phyloP scores from a whole-genome alignment of 2,797 vertebrate genomes.

The Diceros bicornis region DNA sequence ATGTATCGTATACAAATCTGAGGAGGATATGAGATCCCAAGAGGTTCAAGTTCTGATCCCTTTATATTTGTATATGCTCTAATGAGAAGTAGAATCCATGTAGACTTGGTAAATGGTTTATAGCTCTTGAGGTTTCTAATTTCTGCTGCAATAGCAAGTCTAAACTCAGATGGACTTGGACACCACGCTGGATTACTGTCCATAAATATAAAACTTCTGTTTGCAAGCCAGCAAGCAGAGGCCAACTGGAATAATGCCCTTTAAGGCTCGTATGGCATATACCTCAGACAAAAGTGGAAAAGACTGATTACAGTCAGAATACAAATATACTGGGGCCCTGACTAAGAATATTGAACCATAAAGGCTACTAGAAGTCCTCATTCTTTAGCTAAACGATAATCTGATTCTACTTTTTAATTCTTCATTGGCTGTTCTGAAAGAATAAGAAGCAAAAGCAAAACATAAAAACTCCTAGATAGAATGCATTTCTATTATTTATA shows the following conservation, averaged over 20 bases:
- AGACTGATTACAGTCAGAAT: background rate
- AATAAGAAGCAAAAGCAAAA: slow-evolving; percentile 15
- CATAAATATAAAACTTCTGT: slow-evolving; percentile 61
- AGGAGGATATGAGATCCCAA: background rate
- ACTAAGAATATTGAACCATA: background rate
- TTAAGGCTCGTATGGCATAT: background rate
- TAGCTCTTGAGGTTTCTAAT: slow-evolving; percentile 25
- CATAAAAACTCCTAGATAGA: background rate
- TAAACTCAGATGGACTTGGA: slow-evolving; percentile 67
- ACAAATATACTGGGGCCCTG: background rate
- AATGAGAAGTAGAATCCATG: background rate
- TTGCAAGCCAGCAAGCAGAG: slow-evolving; percentile 44
- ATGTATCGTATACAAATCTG: background rate
- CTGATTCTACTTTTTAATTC: slow-evolving; percentile 51
- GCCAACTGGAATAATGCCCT: slow-evolving; percentile 6
- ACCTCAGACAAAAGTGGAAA: background rate
- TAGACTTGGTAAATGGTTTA: background rate
- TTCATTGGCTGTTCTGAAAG: slow-evolving; percentile 19
- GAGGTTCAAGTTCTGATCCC: background rate
- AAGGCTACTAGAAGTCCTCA: background rate
- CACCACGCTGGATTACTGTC: slow-evolving; percentile 40
- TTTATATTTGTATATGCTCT: background rate
- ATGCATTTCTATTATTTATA: background rate
- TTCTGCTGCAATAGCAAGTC: slow-evolving; percentile 72
- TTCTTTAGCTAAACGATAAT: slow-evolving; percentile 38